Percentiles rank a stretch among this genome's conserved stretches.
Evolutionary conservation across 1,140 invertebrate species (phyloP).

Genomic region (Drusus annulatus): DNA sequence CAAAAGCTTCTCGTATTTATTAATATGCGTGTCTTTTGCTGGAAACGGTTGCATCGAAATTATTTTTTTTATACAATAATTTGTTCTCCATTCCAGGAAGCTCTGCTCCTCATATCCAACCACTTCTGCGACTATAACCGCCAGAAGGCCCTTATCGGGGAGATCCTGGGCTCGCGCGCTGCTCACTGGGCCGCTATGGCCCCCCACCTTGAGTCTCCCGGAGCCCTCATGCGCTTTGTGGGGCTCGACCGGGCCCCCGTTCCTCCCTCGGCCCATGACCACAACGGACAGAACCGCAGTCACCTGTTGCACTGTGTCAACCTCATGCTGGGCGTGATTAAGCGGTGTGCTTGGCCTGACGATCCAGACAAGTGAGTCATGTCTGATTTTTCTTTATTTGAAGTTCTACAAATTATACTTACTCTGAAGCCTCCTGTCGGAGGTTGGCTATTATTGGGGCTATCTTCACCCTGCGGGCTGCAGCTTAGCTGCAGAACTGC

Average conservation of each 20-base stretch:
- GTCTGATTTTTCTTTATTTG: not conserved
- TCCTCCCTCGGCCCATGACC: constrained; percentile 64
- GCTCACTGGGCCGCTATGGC: constrained; percentile 76
- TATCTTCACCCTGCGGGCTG: too few species aligned
- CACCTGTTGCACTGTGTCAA: constrained; percentile 79
- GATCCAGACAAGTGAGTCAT: constrained; percentile 76
- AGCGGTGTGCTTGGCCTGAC: constrained; percentile 87
- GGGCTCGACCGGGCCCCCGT: constrained; percentile 82
- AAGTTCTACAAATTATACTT: too few species aligned
- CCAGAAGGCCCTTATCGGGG: constrained; percentile 86
- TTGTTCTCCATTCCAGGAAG: constrained; percentile 71
- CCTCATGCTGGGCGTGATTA: constrained; percentile 86
- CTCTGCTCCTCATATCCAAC: constrained; percentile 87
- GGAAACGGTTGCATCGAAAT: too few species aligned
- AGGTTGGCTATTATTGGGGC: too few species aligned
- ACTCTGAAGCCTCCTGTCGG: too few species aligned
- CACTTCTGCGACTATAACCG: constrained; percentile 91
- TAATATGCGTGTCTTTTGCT: too few species aligned
- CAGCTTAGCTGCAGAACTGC: too few species aligned
- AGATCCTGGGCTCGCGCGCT: constrained; percentile 73
- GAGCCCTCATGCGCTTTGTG: constrained; percentile 83
- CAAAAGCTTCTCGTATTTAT: too few species aligned
- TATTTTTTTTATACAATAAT: too few species aligned
- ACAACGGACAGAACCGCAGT: constrained; percentile 65
- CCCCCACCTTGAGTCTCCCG: constrained; percentile 75